These are phyloP conservation scores for Caenorhabditis sp. DNA, from an alignment of 2,888 invertebrate species.

Conservation along the genomic window DNA sequence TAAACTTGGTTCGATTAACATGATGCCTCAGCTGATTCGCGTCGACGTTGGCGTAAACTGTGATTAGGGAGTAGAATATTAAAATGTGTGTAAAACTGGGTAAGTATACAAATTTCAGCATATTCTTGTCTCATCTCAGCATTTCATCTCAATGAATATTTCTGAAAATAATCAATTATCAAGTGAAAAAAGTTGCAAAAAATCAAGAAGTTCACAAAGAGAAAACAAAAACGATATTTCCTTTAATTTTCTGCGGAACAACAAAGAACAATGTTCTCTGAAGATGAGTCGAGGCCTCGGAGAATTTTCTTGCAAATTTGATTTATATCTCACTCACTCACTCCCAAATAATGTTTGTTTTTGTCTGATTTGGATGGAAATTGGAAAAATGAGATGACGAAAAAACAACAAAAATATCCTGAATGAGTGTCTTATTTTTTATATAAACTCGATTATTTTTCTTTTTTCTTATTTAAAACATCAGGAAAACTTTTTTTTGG, in stretches of 20 bases:
- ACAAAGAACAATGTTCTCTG: too few species aligned
- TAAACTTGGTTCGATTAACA: background rate
- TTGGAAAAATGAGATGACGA: background rate
- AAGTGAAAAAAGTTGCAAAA: too few species aligned
- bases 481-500: too few species aligned
- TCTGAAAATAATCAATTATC: too few species aligned
- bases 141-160: too few species aligned
- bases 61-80: background rate
- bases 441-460: too few species aligned
- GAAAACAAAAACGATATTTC: background rate
- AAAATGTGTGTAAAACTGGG: background rate
- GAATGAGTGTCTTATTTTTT: too few species aligned
- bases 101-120: background rate
- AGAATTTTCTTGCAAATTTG: background rate
- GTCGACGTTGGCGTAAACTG: background rate
- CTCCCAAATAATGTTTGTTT: background rate
- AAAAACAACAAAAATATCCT: too few species aligned
- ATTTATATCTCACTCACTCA: slow-evolving; percentile 1
- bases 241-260: background rate
- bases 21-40: background rate
- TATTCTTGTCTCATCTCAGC: background rate
- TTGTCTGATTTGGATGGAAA: background rate
- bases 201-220: background rate
- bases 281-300: background rate
- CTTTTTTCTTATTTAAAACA: too few species aligned